A percentile compares a stretch with the other conserved stretches of the same genome.
Evolutionary conservation across 2,888 invertebrate genomes (phyloP).

Genomic region (Mongoloraphidia duomilia): DNA sequence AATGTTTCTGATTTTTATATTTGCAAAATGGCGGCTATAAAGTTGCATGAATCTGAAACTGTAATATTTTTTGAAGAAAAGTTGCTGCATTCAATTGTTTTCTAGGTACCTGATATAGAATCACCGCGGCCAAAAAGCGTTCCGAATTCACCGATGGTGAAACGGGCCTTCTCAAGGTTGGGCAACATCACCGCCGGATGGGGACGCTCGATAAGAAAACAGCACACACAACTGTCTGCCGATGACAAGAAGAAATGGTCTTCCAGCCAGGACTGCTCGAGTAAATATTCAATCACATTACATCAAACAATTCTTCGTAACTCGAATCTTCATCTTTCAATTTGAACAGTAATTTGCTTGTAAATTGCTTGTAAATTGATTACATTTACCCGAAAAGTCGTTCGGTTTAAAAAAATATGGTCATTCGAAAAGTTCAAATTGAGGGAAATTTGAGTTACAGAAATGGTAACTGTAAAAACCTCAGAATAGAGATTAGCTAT

Average conservation of each 20-base stretch:
- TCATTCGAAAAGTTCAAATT: conserved; percentile 1
- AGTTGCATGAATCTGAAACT: too few species aligned
- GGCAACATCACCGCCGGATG: conserved; percentile 84
- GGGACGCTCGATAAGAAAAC: conserved; percentile 76
- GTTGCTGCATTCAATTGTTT: neutral
- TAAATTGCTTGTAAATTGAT: too few species aligned
- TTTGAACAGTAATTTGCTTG: too few species aligned
- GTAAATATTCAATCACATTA: conserved; percentile 36
- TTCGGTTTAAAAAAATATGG: neutral
- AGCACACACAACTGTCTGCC: conserved; percentile 65
- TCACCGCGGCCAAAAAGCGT: conserved; percentile 83
- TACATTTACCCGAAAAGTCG: too few species aligned
- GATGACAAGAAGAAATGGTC: conserved; percentile 88
- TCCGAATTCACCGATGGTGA: conserved; percentile 87
- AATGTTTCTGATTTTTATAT: too few species aligned
- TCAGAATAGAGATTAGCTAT: too few species aligned
- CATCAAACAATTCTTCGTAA: too few species aligned
- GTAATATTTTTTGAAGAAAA: too few species aligned
- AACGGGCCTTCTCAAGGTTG: conserved; percentile 77
- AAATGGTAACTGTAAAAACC: too few species aligned
- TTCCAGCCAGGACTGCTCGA: conserved; percentile 77
- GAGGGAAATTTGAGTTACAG: too few species aligned
- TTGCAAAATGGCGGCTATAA: too few species aligned
- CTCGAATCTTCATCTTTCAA: too few species aligned
- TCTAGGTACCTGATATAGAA: conserved; percentile 63